These are phyloP conservation scores for Spongia lamella DNA, from an alignment of 37 sponge, comb jelly and placozoan species.

Conservation along the genomic window DNA sequence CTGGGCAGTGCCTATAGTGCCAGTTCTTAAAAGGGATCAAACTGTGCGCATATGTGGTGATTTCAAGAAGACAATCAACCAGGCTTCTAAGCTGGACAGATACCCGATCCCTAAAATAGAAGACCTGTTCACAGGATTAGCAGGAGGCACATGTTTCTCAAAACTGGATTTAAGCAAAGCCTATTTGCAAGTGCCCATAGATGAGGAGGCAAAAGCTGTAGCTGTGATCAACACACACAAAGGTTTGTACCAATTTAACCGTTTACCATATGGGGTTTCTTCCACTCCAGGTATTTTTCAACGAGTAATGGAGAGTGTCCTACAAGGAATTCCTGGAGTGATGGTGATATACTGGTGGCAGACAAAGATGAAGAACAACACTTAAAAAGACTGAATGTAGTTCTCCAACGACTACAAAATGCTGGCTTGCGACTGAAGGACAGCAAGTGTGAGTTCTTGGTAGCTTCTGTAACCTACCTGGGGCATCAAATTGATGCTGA, in stretches of 20 bases:
- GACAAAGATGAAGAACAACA: constrained; percentile 5
- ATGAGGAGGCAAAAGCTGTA: neutral
- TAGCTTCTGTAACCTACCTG: neutral
- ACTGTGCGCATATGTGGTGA: constrained; percentile 2
- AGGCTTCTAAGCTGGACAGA: neutral
- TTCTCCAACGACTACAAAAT: neutral
- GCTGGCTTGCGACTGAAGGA: neutral
- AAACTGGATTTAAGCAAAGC: constrained; percentile 15
- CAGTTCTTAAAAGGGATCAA: neutral
- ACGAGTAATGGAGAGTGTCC: constrained; percentile 19
- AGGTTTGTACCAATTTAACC: constrained; percentile 1
- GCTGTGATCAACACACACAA: constrained; percentile 24
- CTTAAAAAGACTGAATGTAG: neutral
- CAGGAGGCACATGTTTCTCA: constrained; percentile 3
- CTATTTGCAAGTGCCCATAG: neutral
- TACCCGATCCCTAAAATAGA: constrained; percentile 1
- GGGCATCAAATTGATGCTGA: constrained; percentile 24
- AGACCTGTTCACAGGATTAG: neutral
- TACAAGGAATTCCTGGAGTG: too few species aligned
- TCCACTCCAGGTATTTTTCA: constrained; percentile 8
- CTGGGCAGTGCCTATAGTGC: constrained; percentile 19
- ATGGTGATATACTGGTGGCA: constrained; percentile 24
- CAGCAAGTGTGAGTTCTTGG: constrained; percentile 15
- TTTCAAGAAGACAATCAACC: constrained; percentile 3
- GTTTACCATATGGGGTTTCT: neutral